Conservation (phyloP, 2,113 vertebrate species). For the Xiphorhynchus elegans region DNA sequence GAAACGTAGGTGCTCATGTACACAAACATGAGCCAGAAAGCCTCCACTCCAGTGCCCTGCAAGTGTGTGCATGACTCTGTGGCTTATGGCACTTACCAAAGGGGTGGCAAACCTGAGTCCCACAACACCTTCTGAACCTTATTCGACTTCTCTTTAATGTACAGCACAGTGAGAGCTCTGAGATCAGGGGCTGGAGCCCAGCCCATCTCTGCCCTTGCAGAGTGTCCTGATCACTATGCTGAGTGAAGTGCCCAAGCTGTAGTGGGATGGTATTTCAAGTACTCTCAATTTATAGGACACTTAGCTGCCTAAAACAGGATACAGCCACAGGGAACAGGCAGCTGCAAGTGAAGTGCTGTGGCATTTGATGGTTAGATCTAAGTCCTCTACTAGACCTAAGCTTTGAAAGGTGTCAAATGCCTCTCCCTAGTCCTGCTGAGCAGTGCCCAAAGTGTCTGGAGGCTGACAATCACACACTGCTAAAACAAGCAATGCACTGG, state of each 20-base stretch:
- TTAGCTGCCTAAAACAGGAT: conserved; percentile 24
- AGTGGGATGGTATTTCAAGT: conserved; percentile 42
- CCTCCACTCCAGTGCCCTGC: rapidly evolving
- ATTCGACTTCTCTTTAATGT: background rate
- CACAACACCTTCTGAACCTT: background rate
- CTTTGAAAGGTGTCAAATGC: background rate
- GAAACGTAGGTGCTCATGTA: background rate
- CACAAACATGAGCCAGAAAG: background rate
- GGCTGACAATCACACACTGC: background rate
- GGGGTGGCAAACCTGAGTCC: background rate
- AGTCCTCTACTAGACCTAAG: background rate
- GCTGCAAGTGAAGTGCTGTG: background rate
- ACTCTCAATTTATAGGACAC: conserved; percentile 24
- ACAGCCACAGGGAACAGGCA: background rate
- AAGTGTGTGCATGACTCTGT: background rate
- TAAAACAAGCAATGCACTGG: background rate
- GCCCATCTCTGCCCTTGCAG: background rate
- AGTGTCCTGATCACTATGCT: conserved; percentile 10
- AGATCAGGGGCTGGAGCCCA: conserved; percentile 51
- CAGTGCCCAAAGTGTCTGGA: background rate
- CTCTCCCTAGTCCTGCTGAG: background rate
- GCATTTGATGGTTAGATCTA: background rate
- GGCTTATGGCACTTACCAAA: background rate
- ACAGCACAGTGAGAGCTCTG: background rate
- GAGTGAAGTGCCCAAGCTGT: conserved; percentile 32